A percentile compares a stretch with the other conserved stretches of the same genome.
Conservation (phyloP, 1,140 invertebrate species). For the Reticulitermes speratus region DNA sequence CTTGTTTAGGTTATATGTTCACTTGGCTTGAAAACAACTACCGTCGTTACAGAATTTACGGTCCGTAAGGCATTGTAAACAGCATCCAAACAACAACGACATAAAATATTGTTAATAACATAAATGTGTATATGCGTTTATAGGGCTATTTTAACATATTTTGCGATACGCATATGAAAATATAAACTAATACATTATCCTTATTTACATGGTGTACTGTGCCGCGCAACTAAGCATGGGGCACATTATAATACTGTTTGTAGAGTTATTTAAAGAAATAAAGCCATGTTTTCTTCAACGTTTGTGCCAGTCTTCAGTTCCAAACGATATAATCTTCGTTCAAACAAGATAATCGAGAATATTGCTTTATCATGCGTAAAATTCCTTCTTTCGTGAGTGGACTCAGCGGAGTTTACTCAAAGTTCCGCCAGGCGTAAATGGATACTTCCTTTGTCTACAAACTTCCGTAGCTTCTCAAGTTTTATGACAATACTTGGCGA, state of each 20-base stretch:
- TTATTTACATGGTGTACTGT: too few relatives aligned
- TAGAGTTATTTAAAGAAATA: too few relatives aligned
- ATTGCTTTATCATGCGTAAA: not conserved
- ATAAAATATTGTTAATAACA: not conserved
- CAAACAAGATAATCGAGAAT: constrained; percentile 8
- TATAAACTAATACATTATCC: too few relatives aligned
- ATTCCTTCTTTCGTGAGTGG: constrained; percentile 11
- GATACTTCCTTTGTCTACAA: not conserved
- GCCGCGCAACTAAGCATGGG: too few relatives aligned
- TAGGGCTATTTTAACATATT: not conserved
- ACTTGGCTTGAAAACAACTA: not conserved
- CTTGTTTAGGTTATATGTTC: not conserved
- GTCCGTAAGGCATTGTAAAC: not conserved
- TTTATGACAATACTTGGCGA: not conserved
- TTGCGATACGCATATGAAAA: too few relatives aligned
- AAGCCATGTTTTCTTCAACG: not conserved
- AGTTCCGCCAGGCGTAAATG: constrained; percentile 3
- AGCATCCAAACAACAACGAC: not conserved
- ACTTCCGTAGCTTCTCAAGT: not conserved
- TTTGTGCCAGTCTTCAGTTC: not conserved
- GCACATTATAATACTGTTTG: too few relatives aligned
- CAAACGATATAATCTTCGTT: not conserved
- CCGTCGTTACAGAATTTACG: not conserved
- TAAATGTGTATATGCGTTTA: not conserved
- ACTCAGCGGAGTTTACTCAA: not conserved